Evolutionary conservation across 1,140 invertebrate species (phyloP), one percentile per base, ranked within the genome.

Genomic region (Saccostrea glomerata): DNA sequence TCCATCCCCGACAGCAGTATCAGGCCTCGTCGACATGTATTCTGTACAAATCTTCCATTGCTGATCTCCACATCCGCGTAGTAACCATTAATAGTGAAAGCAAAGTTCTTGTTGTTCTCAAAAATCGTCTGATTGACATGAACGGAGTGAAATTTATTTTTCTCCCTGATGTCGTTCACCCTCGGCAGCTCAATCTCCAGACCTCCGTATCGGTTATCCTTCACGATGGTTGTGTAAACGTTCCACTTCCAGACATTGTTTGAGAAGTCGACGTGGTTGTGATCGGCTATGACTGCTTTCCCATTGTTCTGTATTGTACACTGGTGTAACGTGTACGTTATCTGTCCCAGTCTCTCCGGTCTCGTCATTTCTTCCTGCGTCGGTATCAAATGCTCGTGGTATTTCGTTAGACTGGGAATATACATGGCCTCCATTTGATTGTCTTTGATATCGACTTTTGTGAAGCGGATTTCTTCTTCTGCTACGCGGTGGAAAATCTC

Each of bases 1-100:
- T 99, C 99, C 98, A 99, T 99, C 20, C 99, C 99, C 86, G 96
- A 96, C 6, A 99, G 96, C 0, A 97, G 96, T 3, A 99, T 96
- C 20, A 99, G 94, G 0, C 99, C 98, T n/a, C 94, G 96, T 86
- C 97, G 96, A 92, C 98, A 99, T 9, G 95, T 95, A 93, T 99
- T 99, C 58, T 97, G 97, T 1, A 96, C 96, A 93, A 99, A 99
- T 13, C 96, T 95, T 94, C 98, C 99, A 87, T 96, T 96, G 0
- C 97, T 97, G 70, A 99, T 97, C 73, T 96, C 96, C 0, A 97
- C 94, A 89, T 95, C 94, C 0, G 98, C 97, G 95, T 98, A 99
- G 95, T 99, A 99, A 0, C 99, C 99, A 90, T 97, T 97, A 15
- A 95, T 87, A 60, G 90, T 92, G 87, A 94, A 95, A 25, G 89